A percentile compares a stretch with the other conserved stretches of the same genome.
Conservation (phyloP, 2,113 vertebrate species). For the Desmodus rotundus region DNA sequence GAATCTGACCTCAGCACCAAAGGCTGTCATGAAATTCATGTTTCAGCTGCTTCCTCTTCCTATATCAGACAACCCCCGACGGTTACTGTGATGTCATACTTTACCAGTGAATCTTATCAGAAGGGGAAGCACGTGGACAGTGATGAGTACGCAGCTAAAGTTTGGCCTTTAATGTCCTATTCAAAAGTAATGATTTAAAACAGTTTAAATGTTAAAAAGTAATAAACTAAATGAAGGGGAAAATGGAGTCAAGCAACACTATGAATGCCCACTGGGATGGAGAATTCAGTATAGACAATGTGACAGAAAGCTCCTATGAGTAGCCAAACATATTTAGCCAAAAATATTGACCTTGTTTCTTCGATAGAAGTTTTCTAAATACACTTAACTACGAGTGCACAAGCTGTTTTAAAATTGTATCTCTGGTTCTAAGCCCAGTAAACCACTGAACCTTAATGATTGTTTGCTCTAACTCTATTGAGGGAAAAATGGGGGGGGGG, state of each 20-base stretch:
- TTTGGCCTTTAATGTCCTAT: background rate
- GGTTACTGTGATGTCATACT: background rate
- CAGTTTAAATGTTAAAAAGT: background rate
- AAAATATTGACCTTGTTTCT: background rate
- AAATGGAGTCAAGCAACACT: background rate
- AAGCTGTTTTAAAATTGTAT: background rate
- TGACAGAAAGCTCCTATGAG: background rate
- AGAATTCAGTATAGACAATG: background rate
- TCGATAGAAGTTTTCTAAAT: background rate
- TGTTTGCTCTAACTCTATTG: background rate
- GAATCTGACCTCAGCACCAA: background rate
- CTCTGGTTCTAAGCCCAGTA: background rate
- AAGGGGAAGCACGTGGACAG: background rate
- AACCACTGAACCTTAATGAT: background rate
- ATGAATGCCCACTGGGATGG: background rate
- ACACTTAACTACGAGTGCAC: background rate
- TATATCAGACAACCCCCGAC: background rate
- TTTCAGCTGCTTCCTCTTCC: background rate
- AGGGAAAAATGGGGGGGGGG: background rate
- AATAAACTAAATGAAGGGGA: background rate
- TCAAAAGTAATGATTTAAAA: constrained; percentile 5
- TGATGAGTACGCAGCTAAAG: background rate
- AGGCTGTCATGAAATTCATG: background rate
- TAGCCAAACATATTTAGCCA: background rate
- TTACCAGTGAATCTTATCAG: background rate